Base-by-base conservation (phyloP, 1,140 invertebrate genomes). In the Gonatopus flavifemur region DNA sequence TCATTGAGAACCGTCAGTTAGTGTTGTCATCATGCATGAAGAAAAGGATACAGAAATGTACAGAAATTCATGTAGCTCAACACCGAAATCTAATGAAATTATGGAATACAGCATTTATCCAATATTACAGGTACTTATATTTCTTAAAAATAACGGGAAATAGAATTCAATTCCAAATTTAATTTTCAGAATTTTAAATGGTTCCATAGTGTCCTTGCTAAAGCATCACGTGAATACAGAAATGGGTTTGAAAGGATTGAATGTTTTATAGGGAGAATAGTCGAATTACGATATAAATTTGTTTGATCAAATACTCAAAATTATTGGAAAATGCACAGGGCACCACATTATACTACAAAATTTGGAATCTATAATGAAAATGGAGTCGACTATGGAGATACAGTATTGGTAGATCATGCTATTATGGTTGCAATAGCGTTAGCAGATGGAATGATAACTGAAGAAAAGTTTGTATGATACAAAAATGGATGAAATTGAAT, bases 251-350 rank as follows among this genome's bases (percentile, higher is more conserved):
- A 93, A 96, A 78, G 82, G 94, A 64, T 69, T 95, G 48, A 81
- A 87, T 7, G 84, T 91, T 1, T 72, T 94, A 41, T 67, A 95
- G 76, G 81, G 82, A 3, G 88, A 87, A 65, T 77, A 74, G 2
- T 91, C 89, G 15, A 95, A 94, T 77, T 96, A 96, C 69, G 90
- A 94, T 60, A 96, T 93, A 0, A 95, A 98, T 81, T 76, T 97
- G 18, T 98, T 98, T 72, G 67, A 71, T 32, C 91, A 94, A 2
- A 67, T 97, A 24, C 91, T 98, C 65, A 62, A 83, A 19, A 78
- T 79, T 13, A 94, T 98, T 56, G 77, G 88, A 72, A 82, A 81
- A 59, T 82, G 74, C 47, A 73, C 77, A 49, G 80, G 53, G 79
- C 82, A 32, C 79, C 83, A 21, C 64, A 74, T 18, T 94, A 94